Evolutionary conservation across 2,888 invertebrate species (phyloP).

Genomic region (Anticlea derivata): DNA sequence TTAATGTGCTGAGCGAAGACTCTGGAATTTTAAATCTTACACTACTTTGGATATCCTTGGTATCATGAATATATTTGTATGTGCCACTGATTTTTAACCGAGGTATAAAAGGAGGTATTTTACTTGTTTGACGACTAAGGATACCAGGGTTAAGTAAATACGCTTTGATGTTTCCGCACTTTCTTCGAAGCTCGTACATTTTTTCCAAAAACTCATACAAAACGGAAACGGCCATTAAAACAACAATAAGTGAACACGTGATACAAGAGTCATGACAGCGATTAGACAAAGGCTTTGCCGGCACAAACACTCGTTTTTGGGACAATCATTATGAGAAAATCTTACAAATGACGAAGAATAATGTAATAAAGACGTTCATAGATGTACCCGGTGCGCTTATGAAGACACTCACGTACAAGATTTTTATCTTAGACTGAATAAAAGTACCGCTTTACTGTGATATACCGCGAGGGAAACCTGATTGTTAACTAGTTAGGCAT

Average conservation of each 20-base stretch:
- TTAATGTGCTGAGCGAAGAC: constrained; percentile 7
- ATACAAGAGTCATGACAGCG: constrained; percentile 65
- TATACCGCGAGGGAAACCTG: constrained; percentile 71
- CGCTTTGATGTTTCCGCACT: constrained; percentile 25
- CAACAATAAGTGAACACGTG: constrained; percentile 57
- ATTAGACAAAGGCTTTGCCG: constrained; percentile 82
- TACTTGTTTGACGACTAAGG: no score
- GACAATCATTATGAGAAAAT: constrained; percentile 84
- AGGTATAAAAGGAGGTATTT: no score
- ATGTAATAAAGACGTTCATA: constrained; percentile 83
- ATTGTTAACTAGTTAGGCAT: constrained; percentile 62
- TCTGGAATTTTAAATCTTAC: constrained; percentile 14
- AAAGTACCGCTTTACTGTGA: constrained; percentile 78
- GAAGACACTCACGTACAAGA: constrained; percentile 82
- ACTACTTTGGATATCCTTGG: background rate
- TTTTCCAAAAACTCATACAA: constrained; percentile 37
- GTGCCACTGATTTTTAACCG: no score
- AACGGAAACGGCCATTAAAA: constrained; percentile 41
- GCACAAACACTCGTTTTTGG: constrained; percentile 79
- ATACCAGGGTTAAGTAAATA: constrained; percentile 17
- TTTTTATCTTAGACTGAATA: constrained; percentile 78
- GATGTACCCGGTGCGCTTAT: constrained; percentile 78
- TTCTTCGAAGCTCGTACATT: constrained; percentile 25
- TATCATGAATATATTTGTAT: no score
- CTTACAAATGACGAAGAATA: constrained; percentile 81